Base-by-base conservation (phyloP, 2,797 vertebrate genomes). In the Podargus strigoides region DNA sequence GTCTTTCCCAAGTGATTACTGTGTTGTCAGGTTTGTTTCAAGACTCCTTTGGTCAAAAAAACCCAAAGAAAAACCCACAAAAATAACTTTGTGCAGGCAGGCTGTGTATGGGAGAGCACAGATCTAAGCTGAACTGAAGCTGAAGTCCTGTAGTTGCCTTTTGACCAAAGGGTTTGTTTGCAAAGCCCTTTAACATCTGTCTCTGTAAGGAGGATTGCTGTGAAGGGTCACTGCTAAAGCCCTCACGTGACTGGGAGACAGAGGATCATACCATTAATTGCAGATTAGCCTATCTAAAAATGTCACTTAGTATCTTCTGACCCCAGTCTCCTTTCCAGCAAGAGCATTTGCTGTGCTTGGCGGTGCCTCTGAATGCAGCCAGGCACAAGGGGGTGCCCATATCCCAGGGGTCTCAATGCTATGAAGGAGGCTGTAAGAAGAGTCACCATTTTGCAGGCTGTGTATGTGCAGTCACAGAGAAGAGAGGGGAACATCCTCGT, bases 311-410 rank as follows among this genome's bases (percentile, higher is more conserved):
- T 62, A 24, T 37, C 20, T 87, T 36, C 34, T 78, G 53, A 36
- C 32, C 41, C 36, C 26, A n/a, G 0, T 55, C n/a, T 37, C 22
- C 67, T 81, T 39, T 30, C 44, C 69, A 47, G 52, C 56, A 69
- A 44, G n/a, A 12, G 10, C 10, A 8, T 28, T 49, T 50, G 11
- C 50, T 26, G 14, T 34, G 30, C 1, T 1, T 36, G 27, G 27
- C 2, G 3, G 17, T 18, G 12, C 32, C 62, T 52, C 44, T 26
- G 80, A 70, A 59, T 16, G n/a, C 21, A 58, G 37, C 41, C 7
- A 0, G 2, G 63, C 53, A 60, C 3, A 9, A 6, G 49, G 42
- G 36, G 32, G 26, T 67, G 13, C 8, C 0, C 32, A 16, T 55
- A 36, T 83, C 18, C 42, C 14, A 8, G 47, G 53, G 8, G 5